Percentiles rank a stretch among this genome's conserved stretches.
phyloP scores from a whole-genome alignment of 2,888 invertebrate species.

The Poecilus cupreus region DNA sequence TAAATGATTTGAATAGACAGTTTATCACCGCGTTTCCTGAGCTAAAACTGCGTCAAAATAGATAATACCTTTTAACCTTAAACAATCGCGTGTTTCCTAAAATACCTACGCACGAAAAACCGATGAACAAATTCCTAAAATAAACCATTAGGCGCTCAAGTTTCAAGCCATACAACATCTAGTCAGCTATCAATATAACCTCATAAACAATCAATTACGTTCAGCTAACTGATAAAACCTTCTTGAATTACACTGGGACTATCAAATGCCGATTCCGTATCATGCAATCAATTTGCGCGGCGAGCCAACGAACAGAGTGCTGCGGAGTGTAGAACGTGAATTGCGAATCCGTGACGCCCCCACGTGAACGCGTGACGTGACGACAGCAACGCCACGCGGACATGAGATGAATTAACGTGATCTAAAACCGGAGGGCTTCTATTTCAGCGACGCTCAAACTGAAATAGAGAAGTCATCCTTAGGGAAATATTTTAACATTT shows the following conservation, averaged over 20 bases:
- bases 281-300: background rate
- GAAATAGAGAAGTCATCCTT: no score
- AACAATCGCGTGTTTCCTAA: background rate
- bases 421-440: background rate
- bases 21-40: no score
- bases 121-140: background rate
- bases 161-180: background rate
- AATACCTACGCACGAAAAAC: background rate
- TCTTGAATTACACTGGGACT: background rate
- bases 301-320: background rate
- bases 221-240: background rate
- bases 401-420: background rate
- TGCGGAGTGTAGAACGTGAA: background rate
- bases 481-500: no score
- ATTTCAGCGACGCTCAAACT: background rate
- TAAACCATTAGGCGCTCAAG: background rate
- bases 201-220: background rate
- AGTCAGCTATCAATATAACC: background rate
- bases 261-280: slow-evolving; percentile 1
- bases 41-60: no score
- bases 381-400: background rate
- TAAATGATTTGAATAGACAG: no score
- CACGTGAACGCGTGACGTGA: background rate
- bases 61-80: background rate
- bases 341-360: background rate